phyloP scores from a whole-genome alignment of 92 coral and sea anemone species.

The Zoanthus gigantus region DNA sequence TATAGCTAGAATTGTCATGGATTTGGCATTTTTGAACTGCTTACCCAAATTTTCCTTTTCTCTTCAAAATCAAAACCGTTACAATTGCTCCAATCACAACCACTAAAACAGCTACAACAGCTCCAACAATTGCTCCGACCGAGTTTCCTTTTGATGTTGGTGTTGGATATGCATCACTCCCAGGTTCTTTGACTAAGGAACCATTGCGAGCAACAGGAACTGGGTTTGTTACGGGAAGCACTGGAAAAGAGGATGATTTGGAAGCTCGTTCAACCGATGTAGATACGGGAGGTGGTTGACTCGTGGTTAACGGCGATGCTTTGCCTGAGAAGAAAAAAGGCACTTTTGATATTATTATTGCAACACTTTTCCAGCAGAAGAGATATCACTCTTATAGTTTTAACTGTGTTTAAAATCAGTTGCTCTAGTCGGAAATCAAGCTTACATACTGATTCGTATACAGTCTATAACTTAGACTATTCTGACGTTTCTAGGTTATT shows the following conservation, averaged over 20 bases:
- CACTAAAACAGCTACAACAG: neutral
- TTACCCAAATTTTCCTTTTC: slow-evolving; percentile 24
- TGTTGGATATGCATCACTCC: neutral
- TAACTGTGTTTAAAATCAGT: too few species aligned
- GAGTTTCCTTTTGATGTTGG: neutral
- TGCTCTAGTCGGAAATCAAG: too few species aligned
- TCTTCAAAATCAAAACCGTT: slow-evolving; percentile 6
- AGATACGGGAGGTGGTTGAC: neutral
- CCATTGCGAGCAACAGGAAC: neutral
- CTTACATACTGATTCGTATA: too few species aligned
- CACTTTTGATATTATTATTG: too few species aligned
- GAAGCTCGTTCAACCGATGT: neutral
- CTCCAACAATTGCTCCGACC: slow-evolving; percentile 15
- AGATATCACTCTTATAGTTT: too few species aligned
- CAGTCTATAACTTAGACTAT: too few species aligned
- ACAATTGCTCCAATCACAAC: slow-evolving; percentile 7
- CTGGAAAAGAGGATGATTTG: neutral
- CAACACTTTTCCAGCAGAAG: too few species aligned
- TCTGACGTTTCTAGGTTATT: too few species aligned
- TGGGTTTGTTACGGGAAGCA: neutral
- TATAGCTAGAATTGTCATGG: neutral
- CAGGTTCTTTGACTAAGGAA: neutral
- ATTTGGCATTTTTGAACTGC: neutral
- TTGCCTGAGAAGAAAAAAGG: neutral
- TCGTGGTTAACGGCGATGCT: neutral